Conservation (phyloP, 2,113 vertebrate genomes). For the Prunella himalayana region DNA sequence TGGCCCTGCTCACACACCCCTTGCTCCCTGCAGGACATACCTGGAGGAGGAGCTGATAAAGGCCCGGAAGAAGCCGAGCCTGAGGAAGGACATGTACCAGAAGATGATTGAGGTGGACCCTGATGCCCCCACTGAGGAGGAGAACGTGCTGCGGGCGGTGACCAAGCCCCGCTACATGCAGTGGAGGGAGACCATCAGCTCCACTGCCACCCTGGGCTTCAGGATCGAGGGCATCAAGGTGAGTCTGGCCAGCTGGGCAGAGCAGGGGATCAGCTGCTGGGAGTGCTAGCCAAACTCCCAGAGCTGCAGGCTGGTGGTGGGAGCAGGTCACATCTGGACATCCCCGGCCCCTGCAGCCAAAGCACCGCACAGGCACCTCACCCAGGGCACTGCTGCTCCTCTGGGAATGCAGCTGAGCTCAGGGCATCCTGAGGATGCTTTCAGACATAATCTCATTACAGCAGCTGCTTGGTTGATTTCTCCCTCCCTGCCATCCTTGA, state of each 20-base stretch:
- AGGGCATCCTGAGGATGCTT: neutral
- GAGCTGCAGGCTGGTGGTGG: neutral
- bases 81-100: slow-evolving; percentile 95
- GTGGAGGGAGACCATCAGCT: slow-evolving; percentile 98
- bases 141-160: slow-evolving; percentile 82
- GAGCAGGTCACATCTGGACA: fast-evolving
- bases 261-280: neutral
- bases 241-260: neutral
- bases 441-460: neutral
- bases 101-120: slow-evolving; percentile 98
- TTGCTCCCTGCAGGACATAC: slow-evolving; percentile 78
- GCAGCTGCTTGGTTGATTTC: neutral
- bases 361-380: neutral
- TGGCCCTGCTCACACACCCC: neutral
- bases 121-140: slow-evolving; percentile 82
- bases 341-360: neutral
- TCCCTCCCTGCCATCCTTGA: neutral
- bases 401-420: neutral
- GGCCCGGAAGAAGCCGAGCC: slow-evolving; percentile 92
- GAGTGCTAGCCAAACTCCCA: neutral
- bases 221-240: slow-evolving; percentile 99
- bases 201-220: slow-evolving; percentile 91
- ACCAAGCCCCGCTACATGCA: slow-evolving; percentile 99
- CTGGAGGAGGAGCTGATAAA: slow-evolving; percentile 95
- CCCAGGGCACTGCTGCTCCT: neutral